Conservation (phyloP, 2,888 invertebrate genomes). For the Exephanes ischioxanthus region DNA sequence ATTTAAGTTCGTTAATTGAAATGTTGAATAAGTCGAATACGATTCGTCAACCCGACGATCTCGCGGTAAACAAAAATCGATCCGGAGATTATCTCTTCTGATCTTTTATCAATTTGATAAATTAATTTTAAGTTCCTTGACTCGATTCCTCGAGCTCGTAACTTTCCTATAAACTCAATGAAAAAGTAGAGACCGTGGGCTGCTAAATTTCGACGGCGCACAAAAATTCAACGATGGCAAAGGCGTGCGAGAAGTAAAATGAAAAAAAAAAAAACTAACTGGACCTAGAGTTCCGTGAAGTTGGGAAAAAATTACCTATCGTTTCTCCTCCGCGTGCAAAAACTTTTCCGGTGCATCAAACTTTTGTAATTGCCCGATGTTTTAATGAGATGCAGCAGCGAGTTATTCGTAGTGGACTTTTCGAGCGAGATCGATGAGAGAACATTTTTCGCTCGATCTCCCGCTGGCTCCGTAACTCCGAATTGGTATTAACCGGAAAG, state of each 20-base stretch:
- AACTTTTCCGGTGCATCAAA: conserved; percentile 40
- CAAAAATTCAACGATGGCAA: not conserved
- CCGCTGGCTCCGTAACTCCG: not conserved
- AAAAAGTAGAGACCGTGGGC: not conserved
- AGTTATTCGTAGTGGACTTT: conserved; percentile 11
- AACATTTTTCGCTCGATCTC: conserved; percentile 29
- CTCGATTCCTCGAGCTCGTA: not conserved
- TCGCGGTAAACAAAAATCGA: no score
- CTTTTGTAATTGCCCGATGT: conserved; percentile 15
- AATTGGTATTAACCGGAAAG: conserved; percentile 18
- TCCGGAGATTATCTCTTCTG: no score
- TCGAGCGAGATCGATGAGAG: conserved; percentile 7
- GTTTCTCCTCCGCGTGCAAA: not conserved
- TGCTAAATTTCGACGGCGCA: not conserved
- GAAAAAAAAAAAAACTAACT: not conserved
- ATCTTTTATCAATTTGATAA: no score
- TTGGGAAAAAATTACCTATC: conserved; percentile 33
- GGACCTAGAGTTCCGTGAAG: not conserved
- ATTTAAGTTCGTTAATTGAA: not conserved
- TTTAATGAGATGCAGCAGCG: conserved; percentile 20
- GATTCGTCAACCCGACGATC: no score
- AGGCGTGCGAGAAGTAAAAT: not conserved
- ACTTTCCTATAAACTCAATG: not conserved
- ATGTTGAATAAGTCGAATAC: no score
- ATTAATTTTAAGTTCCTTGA: not conserved